Evolutionary conservation across 2,888 invertebrate genomes (phyloP).

Genomic region (Polyploca ridens): DNA sequence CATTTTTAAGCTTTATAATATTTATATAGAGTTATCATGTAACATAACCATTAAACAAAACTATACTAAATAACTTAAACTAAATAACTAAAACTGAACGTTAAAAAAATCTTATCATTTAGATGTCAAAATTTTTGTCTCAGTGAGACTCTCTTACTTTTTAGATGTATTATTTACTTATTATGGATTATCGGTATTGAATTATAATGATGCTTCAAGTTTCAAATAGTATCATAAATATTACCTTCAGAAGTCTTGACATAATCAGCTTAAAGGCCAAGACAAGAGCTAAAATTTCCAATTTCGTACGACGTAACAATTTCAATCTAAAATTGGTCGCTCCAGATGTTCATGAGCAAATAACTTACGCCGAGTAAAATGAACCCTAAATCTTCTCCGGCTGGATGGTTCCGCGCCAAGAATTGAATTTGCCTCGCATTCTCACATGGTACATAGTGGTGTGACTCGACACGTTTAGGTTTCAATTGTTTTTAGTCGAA

Average conservation of each 20-base stretch:
- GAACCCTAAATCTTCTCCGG: constrained; percentile 77
- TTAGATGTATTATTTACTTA: too few species aligned
- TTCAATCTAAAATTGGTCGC: constrained; percentile 70
- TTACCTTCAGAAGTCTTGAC: background rate
- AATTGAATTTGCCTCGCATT: constrained; percentile 74
- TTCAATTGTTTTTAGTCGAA: constrained; percentile 32
- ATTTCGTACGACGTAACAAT: constrained; percentile 63
- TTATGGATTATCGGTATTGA: too few species aligned
- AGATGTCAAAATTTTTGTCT: too few species aligned
- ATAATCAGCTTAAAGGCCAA: constrained; percentile 4
- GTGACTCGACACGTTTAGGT: constrained; percentile 29
- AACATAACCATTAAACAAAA: too few species aligned
- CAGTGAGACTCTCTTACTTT: too few species aligned
- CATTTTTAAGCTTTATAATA: too few species aligned
- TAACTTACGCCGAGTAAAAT: constrained; percentile 75
- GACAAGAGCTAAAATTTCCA: constrained; percentile 49
- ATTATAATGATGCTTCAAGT: background rate
- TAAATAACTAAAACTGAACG: too few species aligned
- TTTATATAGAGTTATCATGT: too few species aligned
- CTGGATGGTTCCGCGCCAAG: constrained; percentile 70
- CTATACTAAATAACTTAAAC: too few species aligned
- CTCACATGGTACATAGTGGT: constrained; percentile 32
- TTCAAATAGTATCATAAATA: background rate
- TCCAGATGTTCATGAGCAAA: constrained; percentile 79
- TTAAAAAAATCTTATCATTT: too few species aligned